phyloP scores from a whole-genome alignment of 2,113 vertebrate genomes.

The Thalassarche chlororhynchos region DNA sequence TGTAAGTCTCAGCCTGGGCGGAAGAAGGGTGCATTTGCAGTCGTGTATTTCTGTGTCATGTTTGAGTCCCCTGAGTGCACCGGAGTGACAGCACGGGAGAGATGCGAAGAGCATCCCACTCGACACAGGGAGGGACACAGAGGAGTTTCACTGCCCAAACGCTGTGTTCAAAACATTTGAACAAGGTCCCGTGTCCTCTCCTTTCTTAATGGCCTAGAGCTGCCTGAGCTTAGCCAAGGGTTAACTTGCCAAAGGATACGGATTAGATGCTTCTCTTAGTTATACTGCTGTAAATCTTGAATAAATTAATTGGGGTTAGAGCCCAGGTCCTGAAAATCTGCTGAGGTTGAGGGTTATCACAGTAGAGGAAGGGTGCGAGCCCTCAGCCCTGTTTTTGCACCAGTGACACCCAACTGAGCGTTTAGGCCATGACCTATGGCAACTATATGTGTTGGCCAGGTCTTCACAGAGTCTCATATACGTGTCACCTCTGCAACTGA shows the following conservation, averaged over 20 bases:
- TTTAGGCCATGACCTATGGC: background rate
- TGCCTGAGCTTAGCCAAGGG: background rate
- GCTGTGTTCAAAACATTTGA: background rate
- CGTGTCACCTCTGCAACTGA: background rate
- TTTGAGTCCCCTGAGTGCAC: background rate
- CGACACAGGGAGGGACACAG: accelerated
- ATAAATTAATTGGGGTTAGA: background rate
- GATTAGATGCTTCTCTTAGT: background rate
- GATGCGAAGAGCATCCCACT: background rate
- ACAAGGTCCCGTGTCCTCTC: background rate
- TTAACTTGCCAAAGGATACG: background rate
- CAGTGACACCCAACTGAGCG: accelerated
- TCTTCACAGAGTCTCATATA: background rate
- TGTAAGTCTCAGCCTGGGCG: background rate
- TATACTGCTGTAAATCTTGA: background rate
- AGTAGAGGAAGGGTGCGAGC: background rate
- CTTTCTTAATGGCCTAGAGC: background rate
- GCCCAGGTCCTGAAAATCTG: background rate
- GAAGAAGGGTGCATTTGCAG: background rate
- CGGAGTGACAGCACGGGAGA: background rate
- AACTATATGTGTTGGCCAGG: accelerated
- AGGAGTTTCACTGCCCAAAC: background rate
- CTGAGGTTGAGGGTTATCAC: background rate
- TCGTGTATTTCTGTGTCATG: accelerated
- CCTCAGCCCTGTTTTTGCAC: background rate